Base-by-base conservation (phyloP, 2,888 invertebrate genomes). In the Pinctada fucata region DNA sequence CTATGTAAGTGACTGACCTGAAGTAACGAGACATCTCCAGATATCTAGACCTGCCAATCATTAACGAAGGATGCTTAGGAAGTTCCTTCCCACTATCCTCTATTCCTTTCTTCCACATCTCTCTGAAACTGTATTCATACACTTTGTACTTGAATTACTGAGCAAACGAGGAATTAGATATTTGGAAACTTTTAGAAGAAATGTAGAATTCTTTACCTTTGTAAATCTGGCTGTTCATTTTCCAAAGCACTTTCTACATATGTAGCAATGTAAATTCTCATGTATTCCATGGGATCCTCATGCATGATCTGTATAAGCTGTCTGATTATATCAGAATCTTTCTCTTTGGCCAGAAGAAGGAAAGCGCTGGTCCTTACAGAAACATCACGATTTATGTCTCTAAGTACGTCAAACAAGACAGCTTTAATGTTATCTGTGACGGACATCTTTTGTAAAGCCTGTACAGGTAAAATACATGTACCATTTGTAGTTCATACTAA, bases 241-340 rank as follows among this genome's bases (percentile, higher is more conserved):
- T 87, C 81, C 68, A 85, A 50, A 5, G 86, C 48, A 8, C 74
- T 80, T 13, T 75, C n/a, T 1, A 87, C 16, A n/a, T 76, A 76
- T 5, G 83, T 78, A 2, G 73, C 69, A 82, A 86, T 87, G 78
- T 86, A 87, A 5, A 65, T 50, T 70, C 71, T 77, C 77, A 87
- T 75, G 52, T 84, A 79, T 13, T 48, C 45, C 45, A 82, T 79
- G n/a, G 80, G 78, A n/a, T 80, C 79, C 6, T 45, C 16, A 4
- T 71, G 70, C 5, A 82, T 58, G 50, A 79, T 47, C 0, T 84
- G 72, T 10, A 79, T 64, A 70, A 87, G 63, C 16, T 71, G 58
- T 13, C 63, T 72, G 2, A 85, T 77, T 2, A 66, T 66, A 31
- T 75, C 79, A 6, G 71, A 71, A 52, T 85, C 81, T 45, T 75